Percentiles rank a stretch among this genome's conserved stretches.
These are phyloP conservation scores for Zaprionus davidi DNA, from an alignment of 1,140 invertebrate genomes.

Conservation along the genomic window DNA sequence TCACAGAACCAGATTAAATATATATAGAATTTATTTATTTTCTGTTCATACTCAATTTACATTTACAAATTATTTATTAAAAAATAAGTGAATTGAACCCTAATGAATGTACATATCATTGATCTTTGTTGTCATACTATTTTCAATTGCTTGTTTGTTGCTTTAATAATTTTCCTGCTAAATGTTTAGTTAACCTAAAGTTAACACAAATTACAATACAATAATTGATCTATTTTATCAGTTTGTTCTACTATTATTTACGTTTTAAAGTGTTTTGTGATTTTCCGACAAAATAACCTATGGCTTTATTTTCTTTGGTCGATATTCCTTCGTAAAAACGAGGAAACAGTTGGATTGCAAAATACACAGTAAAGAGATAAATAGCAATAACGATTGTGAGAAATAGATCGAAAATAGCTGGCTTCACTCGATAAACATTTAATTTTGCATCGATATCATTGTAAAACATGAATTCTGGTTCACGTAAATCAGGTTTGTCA, in stretches of 20 bases:
- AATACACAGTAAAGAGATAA: conserved; percentile 93
- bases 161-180: too few relatives aligned
- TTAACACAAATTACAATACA: too few relatives aligned
- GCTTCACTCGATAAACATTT: conserved; percentile 97
- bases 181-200: too few relatives aligned
- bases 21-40: too few relatives aligned
- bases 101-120: too few relatives aligned
- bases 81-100: too few relatives aligned
- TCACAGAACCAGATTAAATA: too few relatives aligned
- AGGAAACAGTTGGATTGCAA: conserved; percentile 91
- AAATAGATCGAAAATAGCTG: conserved; percentile 98
- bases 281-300: conserved; percentile 5
- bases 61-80: too few relatives aligned
- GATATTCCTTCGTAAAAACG: conserved; percentile 85
- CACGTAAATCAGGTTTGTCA: conserved; percentile 91
- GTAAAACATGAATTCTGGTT: conserved; percentile 97
- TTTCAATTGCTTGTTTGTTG: too few relatives aligned
- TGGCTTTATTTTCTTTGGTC: conserved; percentile 8
- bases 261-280: conserved; percentile 30
- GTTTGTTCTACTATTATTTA: conserved; percentile 18
- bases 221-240: too few relatives aligned
- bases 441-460: conserved; percentile 91
- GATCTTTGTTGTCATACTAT: too few relatives aligned
- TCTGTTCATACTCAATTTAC: too few relatives aligned
- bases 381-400: conserved; percentile 93